Base-by-base conservation (phyloP, 2,113 vertebrate genomes). In the Plotosus lineatus region DNA sequence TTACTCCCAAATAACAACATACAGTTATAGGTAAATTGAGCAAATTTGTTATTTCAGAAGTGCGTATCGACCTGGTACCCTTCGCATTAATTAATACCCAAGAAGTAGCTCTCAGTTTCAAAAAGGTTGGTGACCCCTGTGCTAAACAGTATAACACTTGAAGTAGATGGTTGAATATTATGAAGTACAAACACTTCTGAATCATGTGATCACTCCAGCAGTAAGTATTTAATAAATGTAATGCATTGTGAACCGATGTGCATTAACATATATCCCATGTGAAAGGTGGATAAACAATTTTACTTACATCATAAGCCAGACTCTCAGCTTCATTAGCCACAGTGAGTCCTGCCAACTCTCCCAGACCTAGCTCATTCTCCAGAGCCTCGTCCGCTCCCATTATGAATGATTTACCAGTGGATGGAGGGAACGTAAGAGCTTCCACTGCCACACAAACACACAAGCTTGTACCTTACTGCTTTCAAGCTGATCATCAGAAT, bases 291-390 rank as follows among this genome's bases (percentile, higher is more conserved):
- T n/a, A n/a, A n/a, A n/a, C n/a, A n/a, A n/a, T n/a, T n/a, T n/a
- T 84, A 95, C 96, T 97, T 90, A 99, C 98, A 86, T 99, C 97
- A 0, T 99, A 99, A 6, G 94, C 93, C 84, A 98, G 90, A 5
- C 93, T 95, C 88, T 99, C 98, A 4, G 97, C 97, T 87, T 99
- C 98, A 60, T 99, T 99, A 89, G 98, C 97, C 86, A 99, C 97
- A 0, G 97, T 99, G 83, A 99, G 97, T 33, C 97, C 97, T 31
- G 98, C 98, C 75, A 99, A 89, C 77, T 99, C 97, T 80, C 98
- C 98, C 83, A 99, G 95, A 68, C 97, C 97, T 88, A 99, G 93
- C 48, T 97, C 97, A 68, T 89, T 97, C 90, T 99, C 96, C 91
- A 98, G 95, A 78, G 95, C 93, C 90, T 99, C 97, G 78, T 98